Evolutionary conservation across 30 jellyfish, hydroid and myxozoan species (phyloP).

Genomic region (Pelagia noctiluca): DNA sequence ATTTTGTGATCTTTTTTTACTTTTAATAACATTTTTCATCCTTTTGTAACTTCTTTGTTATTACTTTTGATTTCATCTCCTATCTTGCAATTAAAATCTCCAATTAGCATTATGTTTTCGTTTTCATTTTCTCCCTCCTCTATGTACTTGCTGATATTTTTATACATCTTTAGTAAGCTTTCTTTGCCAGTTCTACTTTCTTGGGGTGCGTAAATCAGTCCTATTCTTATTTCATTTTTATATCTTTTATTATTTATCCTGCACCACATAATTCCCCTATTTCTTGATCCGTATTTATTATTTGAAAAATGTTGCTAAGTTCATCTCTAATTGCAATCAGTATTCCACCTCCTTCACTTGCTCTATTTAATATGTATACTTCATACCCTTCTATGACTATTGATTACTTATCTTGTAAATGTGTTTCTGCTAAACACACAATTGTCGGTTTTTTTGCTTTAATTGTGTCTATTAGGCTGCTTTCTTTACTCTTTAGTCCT

Average conservation of each 20-base stretch:
- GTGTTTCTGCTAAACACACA: neutral
- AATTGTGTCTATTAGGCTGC: neutral
- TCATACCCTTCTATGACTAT: neutral
- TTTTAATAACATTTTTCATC: neutral
- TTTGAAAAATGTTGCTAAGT: neutral
- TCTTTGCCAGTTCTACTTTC: neutral
- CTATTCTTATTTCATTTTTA: neutral
- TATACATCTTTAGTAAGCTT: neutral
- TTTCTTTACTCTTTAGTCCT: neutral
- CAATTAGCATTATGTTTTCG: neutral
- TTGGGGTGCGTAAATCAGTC: neutral
- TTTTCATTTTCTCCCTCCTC: neutral
- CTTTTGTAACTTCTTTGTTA: neutral
- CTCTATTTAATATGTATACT: neutral
- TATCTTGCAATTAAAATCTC: neutral
- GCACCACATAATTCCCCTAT: too few relatives aligned
- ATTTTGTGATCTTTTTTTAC: neutral
- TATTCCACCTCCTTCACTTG: neutral
- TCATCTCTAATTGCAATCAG: neutral
- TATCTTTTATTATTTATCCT: neutral
- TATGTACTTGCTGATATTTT: neutral
- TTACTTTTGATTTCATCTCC: neutral
- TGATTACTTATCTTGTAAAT: neutral
- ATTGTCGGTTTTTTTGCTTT: neutral
- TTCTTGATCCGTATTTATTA: neutral